phyloP scores from a whole-genome alignment of 2,888 invertebrate genomes.

The Eupithecia centaureata region DNA sequence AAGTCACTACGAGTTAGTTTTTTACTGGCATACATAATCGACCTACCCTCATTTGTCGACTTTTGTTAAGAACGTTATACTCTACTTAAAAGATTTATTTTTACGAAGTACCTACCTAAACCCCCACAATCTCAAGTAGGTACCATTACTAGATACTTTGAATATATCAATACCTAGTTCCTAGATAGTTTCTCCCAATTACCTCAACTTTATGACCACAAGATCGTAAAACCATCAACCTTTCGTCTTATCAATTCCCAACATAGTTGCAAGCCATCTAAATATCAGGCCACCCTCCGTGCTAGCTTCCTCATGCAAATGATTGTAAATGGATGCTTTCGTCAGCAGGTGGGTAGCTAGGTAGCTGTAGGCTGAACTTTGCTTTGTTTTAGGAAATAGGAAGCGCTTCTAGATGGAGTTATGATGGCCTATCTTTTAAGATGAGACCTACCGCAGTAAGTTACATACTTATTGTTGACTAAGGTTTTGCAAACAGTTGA shows the following conservation, averaged over 20 bases:
- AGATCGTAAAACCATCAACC: constrained; percentile 1
- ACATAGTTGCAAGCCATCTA: constrained; percentile 33
- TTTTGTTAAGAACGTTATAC: too few relatives aligned
- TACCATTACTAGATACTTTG: neutral
- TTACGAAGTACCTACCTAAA: too few relatives aligned
- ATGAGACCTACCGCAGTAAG: constrained; percentile 21
- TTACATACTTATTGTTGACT: neutral
- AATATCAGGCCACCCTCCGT: constrained; percentile 57
- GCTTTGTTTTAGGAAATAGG: constrained; percentile 34
- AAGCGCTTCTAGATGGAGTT: constrained; percentile 24
- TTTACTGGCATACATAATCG: too few relatives aligned
- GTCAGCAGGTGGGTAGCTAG: constrained; percentile 46
- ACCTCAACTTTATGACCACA: constrained; percentile 2
- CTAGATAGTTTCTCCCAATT: neutral
- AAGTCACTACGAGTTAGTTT: too few relatives aligned
- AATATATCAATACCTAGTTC: too few relatives aligned
- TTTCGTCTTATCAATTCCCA: constrained; percentile 21
- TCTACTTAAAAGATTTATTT: too few relatives aligned
- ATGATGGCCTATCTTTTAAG: constrained; percentile 14
- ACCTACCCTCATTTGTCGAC: too few relatives aligned
- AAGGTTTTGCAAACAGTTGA: neutral
- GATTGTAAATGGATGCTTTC: constrained; percentile 69
- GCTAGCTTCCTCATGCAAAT: constrained; percentile 75
- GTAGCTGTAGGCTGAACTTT: constrained; percentile 34
- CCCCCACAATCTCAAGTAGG: neutral